These are phyloP conservation scores for Hypsopygia costalis DNA, from an alignment of 2,888 invertebrate genomes.

Conservation along the genomic window DNA sequence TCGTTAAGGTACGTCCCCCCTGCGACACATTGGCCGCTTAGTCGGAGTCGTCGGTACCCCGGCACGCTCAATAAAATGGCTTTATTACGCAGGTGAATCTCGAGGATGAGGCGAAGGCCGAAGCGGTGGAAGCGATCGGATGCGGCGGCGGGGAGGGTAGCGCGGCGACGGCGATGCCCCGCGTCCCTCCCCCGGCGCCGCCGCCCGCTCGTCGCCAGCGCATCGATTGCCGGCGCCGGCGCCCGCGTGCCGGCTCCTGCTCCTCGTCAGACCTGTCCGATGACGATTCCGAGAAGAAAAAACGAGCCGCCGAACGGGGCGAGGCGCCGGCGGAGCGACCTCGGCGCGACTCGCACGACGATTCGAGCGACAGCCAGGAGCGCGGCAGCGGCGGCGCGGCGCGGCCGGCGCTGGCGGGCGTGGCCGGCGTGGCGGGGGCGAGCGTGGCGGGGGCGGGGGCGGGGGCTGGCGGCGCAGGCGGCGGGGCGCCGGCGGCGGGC, in stretches of 20 bases:
- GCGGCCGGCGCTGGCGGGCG: slow-evolving; percentile 23
- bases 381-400: slow-evolving; percentile 79
- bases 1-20: slow-evolving; percentile 50
- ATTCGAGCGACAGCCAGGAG: slow-evolving; percentile 92
- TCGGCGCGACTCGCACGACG: slow-evolving; percentile 90
- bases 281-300: slow-evolving; percentile 92
- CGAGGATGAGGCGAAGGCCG: slow-evolving; percentile 41
- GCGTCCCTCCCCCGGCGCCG: slow-evolving; percentile 49
- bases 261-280: slow-evolving; percentile 97
- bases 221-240: slow-evolving; percentile 56
- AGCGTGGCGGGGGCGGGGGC: slow-evolving; percentile 31
- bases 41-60: too few relatives aligned
- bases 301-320: slow-evolving; percentile 85
- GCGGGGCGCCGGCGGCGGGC: slow-evolving; percentile 25
- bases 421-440: slow-evolving; percentile 32
- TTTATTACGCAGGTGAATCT: slow-evolving; percentile 43
- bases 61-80: too few relatives aligned
- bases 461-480: slow-evolving; percentile 35
- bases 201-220: slow-evolving; percentile 57
- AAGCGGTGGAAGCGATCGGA: neutral
- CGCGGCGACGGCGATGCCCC: slow-evolving; percentile 18
- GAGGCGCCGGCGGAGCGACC: slow-evolving; percentile 82
- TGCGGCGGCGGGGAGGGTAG: slow-evolving; percentile 26
- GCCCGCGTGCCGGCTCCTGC: slow-evolving; percentile 86
- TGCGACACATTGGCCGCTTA: too few relatives aligned